Evolutionary conservation across 2,113 vertebrate genomes (phyloP), one percentile per base, ranked within the genome.

Genomic region (Epinephelus fuscoguttatus): DNA sequence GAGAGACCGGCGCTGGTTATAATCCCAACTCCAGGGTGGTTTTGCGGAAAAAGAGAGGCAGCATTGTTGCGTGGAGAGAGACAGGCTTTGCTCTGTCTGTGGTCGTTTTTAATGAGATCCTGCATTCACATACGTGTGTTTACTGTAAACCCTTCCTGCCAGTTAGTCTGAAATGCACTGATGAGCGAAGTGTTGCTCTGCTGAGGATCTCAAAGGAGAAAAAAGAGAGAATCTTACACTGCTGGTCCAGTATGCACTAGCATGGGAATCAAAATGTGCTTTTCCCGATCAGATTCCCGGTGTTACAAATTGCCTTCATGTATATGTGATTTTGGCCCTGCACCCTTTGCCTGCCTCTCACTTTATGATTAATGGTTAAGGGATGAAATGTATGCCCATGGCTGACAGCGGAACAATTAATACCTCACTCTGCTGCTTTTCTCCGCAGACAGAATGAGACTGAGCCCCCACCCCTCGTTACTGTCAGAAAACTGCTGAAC

Each of bases 401-500:
- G 59, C 50, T 72, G 89, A 85, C 82, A 68, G 59, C 25, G 63
- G 81, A 88, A 87, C 87, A 81, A 92, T 91, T 90, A 88, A 85
- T 84, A 70, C 68, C 21, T 30, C 30, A 53, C 79, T 75, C 57
- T 47, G 75, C 70, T 68, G 70, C 79, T 69, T 81, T 56, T 52
- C 85, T 73, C 70, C 25, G 60, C 55, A 78, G 80, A 80, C 70
- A 70, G 70, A 84, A 61, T 57, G 55, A 84, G 47, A 63, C 75
- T n/a, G 42, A 71, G 27, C 69, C 30, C 63, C 17, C 3, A 3
- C 45, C 45, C 66, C 18, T n/a, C 50, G 25, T 21, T 3, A 66
- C 52, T 63, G 71, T 91, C 77, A 84, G 37, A 77, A 74, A 85
- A 78, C 64, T 69, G 77, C 77, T 74, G 78, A 86, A 72, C 19